Conservation (phyloP, 2,113 vertebrate genomes). For the Rhinichthys klamathensis region DNA sequence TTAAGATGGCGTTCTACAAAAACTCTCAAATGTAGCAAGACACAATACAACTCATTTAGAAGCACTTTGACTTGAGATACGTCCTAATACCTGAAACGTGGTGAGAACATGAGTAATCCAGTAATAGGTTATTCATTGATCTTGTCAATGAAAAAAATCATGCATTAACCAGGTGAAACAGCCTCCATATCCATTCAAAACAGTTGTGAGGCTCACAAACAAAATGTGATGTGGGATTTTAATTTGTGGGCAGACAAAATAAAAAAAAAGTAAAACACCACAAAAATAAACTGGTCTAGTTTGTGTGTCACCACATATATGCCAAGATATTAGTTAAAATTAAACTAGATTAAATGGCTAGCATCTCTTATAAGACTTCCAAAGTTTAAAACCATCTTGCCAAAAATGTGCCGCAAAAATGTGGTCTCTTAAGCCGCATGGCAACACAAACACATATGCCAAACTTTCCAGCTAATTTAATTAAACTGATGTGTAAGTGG, state of each 20-base stretch:
- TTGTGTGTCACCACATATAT: neutral
- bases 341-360: neutral
- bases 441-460: neutral
- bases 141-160: neutral
- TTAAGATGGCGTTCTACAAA: neutral
- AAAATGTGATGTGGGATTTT: neutral
- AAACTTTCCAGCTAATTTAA: slow-evolving; percentile 34
- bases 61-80: neutral
- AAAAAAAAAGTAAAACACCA: neutral
- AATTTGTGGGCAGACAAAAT: neutral
- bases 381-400: neutral
- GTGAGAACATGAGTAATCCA: neutral
- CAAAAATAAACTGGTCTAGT: neutral
- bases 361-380: neutral
- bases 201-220: neutral
- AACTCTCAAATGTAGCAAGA: neutral
- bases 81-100: neutral
- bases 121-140: neutral
- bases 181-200: neutral
- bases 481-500: slow-evolving; percentile 9
- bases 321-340: neutral
- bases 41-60: neutral
- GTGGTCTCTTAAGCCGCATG: neutral
- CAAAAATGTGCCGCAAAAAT: neutral
- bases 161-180: neutral